phyloP scores from a whole-genome alignment of 2,888 invertebrate species.

The Eupithecia subumbrata region DNA sequence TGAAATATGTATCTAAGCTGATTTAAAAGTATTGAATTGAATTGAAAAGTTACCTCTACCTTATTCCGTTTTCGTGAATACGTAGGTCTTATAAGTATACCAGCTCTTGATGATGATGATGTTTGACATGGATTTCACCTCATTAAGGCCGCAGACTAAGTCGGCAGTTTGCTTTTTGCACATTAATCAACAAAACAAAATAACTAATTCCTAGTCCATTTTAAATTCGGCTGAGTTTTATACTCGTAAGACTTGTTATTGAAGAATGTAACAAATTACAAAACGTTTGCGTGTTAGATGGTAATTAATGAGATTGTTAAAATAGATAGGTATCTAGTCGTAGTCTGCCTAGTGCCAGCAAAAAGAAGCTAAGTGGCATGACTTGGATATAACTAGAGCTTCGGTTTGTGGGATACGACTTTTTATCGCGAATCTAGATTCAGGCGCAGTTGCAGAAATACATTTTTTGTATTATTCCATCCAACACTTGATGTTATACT shows the following conservation, averaged over 20 bases:
- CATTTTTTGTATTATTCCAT: too few relatives aligned
- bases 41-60: too few relatives aligned
- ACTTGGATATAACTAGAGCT: neutral
- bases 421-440: too few relatives aligned
- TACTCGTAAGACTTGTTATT: neutral
- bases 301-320: neutral
- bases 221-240: neutral
- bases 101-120: too few relatives aligned
- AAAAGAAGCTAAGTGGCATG: constrained; percentile 1
- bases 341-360: neutral
- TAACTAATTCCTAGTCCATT: neutral
- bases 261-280: neutral
- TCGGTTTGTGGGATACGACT: neutral
- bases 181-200: neutral
- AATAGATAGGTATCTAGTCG: neutral
- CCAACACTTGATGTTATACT: too few relatives aligned
- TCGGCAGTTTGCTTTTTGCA: neutral
- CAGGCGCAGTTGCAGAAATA: too few relatives aligned
- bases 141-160: neutral
- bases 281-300: neutral
- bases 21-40: too few relatives aligned
- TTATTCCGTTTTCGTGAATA: neutral
- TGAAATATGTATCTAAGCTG: too few relatives aligned
- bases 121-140: neutral
- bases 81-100: neutral